These are phyloP conservation scores for Entomobrya multifasciata DNA, from an alignment of 2,888 invertebrate genomes.

Conservation along the genomic window DNA sequence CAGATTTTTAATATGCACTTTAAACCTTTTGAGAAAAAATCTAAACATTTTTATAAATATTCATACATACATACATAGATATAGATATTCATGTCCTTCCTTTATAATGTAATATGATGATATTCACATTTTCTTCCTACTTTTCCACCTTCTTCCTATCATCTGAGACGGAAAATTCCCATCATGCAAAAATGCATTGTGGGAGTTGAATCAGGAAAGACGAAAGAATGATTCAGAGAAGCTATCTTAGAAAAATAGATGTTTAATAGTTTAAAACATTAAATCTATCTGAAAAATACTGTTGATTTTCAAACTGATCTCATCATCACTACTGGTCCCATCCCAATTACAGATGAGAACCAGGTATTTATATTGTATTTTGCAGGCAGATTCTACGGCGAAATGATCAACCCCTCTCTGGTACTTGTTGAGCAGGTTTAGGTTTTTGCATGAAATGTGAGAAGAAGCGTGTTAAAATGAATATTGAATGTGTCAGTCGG, in stretches of 20 bases:
- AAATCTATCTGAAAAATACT: too few relatives aligned
- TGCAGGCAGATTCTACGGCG: too few relatives aligned
- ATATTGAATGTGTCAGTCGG: too few relatives aligned
- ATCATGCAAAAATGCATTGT: not conserved
- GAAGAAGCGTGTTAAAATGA: too few relatives aligned
- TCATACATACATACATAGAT: too few relatives aligned
- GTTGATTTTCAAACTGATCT: slow-evolving; percentile 19
- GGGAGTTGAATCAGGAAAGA: slow-evolving; percentile 50
- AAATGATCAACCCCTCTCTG: too few relatives aligned
- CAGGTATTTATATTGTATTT: too few relatives aligned
- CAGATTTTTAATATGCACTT: not conserved
- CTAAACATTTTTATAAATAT: too few relatives aligned
- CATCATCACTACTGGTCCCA: slow-evolving; percentile 10
- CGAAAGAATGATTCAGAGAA: not conserved
- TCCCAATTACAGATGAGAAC: too few relatives aligned
- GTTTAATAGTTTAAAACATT: too few relatives aligned
- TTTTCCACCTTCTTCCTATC: slow-evolving; percentile 13
- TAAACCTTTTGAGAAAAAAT: slow-evolving; percentile 16
- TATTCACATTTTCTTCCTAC: slow-evolving; percentile 58
- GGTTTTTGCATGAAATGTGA: too few relatives aligned
- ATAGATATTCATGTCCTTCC: slow-evolving; percentile 41
- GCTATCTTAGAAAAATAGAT: not conserved
- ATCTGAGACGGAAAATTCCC: slow-evolving; percentile 46
- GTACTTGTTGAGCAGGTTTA: slow-evolving; percentile 39
- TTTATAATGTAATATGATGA: slow-evolving; percentile 2